phyloP scores from a whole-genome alignment of 2,113 vertebrate species.

The Panthera leo region DNA sequence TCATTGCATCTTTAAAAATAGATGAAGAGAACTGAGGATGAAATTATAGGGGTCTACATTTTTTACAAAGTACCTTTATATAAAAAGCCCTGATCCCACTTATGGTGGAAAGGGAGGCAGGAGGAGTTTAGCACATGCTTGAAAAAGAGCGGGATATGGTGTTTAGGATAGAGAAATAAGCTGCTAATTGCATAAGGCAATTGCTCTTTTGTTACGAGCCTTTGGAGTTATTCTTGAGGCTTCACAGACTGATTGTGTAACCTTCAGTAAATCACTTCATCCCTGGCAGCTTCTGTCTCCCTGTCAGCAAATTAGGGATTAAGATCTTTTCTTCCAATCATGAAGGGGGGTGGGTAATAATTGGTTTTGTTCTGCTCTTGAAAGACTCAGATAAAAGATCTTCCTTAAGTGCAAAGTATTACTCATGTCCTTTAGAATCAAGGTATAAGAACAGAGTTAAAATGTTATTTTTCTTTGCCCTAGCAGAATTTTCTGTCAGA shows the following conservation, averaged over 20 bases:
- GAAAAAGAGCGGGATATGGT: background rate
- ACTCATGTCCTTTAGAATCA: conserved; percentile 25
- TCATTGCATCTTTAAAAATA: conserved; percentile 30
- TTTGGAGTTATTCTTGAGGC: background rate
- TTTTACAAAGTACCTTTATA: conserved; percentile 34
- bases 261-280: conserved; percentile 38
- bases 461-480: background rate
- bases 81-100: background rate
- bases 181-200: background rate
- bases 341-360: conserved; percentile 33
- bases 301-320: conserved; percentile 57
- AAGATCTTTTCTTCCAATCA: conserved; percentile 53
- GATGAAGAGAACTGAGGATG: background rate
- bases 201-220: conserved; percentile 19
- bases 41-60: conserved; percentile 45
- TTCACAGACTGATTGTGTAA: conserved; percentile 12
- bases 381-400: conserved; percentile 52
- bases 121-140: background rate
- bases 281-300: conserved; percentile 26
- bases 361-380: conserved; percentile 55
- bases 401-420: conserved; percentile 41
- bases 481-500: background rate
- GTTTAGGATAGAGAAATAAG: background rate
- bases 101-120: background rate
- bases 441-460: background rate